Conservation (phyloP, 2,797 vertebrate species). For the Chloroceryle inda region DNA sequence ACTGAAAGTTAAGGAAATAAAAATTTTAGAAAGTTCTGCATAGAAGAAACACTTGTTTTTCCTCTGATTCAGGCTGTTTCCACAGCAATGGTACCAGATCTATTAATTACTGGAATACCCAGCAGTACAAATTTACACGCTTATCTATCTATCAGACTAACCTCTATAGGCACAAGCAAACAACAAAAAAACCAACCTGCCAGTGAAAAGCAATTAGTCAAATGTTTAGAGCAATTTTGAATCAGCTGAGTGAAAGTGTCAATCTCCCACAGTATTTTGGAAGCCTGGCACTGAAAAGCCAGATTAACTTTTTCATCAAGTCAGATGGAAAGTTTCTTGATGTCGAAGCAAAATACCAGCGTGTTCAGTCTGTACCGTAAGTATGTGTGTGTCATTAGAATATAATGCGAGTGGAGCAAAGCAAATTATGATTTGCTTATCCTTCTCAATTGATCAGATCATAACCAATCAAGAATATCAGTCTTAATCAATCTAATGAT, state of each 20-base stretch:
- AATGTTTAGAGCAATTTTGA: background rate
- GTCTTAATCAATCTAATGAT: background rate
- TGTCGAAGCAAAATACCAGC: background rate
- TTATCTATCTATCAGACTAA: background rate
- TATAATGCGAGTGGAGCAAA: background rate
- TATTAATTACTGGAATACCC: background rate
- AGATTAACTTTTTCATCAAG: background rate
- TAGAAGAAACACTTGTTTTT: background rate
- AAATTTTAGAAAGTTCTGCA: background rate
- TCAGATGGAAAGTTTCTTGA: background rate
- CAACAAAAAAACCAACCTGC: background rate
- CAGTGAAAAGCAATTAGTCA: background rate
- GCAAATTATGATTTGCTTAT: background rate
- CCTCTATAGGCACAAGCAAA: background rate
- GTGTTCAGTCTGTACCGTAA: background rate
- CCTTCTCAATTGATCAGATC: background rate
- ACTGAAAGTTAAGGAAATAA: background rate
- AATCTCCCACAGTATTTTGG: background rate
- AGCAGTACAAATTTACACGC: background rate
- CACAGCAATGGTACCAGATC: background rate
- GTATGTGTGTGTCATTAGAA: background rate
- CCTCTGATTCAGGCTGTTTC: background rate
- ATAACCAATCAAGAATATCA: background rate
- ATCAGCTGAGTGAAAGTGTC: background rate
- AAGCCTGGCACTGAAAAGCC: background rate